phyloP scores from a whole-genome alignment of 1,140 invertebrate genomes.

The Microplitis demolitor region DNA sequence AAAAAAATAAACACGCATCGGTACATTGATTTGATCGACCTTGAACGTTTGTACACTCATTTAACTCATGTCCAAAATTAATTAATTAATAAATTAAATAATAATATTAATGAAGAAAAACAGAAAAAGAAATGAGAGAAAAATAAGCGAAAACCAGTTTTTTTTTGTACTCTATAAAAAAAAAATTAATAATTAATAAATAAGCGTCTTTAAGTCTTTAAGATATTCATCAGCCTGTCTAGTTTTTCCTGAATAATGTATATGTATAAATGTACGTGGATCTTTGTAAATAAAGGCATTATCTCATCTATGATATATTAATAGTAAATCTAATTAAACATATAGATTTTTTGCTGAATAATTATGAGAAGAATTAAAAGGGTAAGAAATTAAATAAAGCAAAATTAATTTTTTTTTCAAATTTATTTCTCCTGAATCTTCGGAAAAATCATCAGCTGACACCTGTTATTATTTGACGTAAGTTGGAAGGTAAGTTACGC shows the following conservation, averaged over 20 bases:
- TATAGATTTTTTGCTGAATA: not conserved
- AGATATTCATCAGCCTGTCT: conserved; percentile 22
- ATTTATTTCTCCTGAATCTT: no score
- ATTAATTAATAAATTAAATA: no score
- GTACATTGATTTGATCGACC: not conserved
- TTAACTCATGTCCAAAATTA: not conserved
- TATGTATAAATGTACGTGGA: conserved; percentile 39
- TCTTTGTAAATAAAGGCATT: conserved; percentile 40
- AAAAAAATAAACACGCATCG: not conserved
- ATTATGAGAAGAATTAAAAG: not conserved
- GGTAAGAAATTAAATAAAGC: no score
- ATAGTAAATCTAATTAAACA: no score
- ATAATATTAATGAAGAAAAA: conserved; percentile 20
- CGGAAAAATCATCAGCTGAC: no score
- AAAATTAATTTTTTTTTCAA: no score
- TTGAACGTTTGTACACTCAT: not conserved
- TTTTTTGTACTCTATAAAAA: conserved; percentile 28
- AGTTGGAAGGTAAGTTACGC: no score
- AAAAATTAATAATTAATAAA: conserved; percentile 22
- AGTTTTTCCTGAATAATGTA: conserved; percentile 34
- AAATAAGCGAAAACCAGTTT: not conserved
- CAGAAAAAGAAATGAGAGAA: not conserved
- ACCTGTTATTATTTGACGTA: no score
- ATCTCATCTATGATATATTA: conserved; percentile 31
- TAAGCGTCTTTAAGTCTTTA: not conserved